Evolutionary conservation across 23 tunicate genomes (phyloP).

Genomic region (Halocynthia aurantium): DNA sequence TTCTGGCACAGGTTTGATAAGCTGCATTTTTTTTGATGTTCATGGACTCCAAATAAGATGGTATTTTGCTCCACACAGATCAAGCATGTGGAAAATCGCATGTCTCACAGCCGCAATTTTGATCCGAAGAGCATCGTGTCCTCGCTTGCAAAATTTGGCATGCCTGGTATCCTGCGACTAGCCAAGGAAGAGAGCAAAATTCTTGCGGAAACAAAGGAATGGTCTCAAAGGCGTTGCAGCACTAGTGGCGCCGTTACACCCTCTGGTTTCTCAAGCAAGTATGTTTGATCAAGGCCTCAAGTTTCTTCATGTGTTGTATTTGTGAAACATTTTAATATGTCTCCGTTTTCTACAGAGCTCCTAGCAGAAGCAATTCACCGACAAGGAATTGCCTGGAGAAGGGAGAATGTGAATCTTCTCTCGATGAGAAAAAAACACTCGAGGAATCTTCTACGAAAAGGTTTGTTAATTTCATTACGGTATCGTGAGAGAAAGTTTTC

Average conservation of each 20-base stretch:
- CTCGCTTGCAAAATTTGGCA: conserved; percentile 37
- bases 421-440: too few species aligned
- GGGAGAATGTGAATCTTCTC: too few species aligned
- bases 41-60: not conserved
- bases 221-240: conserved; percentile 35
- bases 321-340: not conserved
- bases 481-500: too few species aligned
- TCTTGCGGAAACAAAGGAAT: conserved; percentile 37
- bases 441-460: too few species aligned
- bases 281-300: too few species aligned
- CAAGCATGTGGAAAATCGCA: conserved; percentile 53
- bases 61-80: conserved; percentile 22
- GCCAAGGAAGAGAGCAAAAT: conserved; percentile 43
- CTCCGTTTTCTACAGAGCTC: not conserved
- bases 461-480: too few species aligned
- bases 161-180: conserved; percentile 30
- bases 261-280: too few species aligned
- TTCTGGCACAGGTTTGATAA: conserved; percentile 52
- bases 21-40: not conserved
- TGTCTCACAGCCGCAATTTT: conserved; percentile 36
- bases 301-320: not conserved
- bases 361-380: conserved; percentile 4
- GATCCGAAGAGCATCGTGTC: conserved; percentile 36
- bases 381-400: too few species aligned
- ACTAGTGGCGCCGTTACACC: not conserved